These are phyloP conservation scores for Oreortyx pictus DNA, from an alignment of 2,797 vertebrate genomes.

Conservation along the genomic window DNA sequence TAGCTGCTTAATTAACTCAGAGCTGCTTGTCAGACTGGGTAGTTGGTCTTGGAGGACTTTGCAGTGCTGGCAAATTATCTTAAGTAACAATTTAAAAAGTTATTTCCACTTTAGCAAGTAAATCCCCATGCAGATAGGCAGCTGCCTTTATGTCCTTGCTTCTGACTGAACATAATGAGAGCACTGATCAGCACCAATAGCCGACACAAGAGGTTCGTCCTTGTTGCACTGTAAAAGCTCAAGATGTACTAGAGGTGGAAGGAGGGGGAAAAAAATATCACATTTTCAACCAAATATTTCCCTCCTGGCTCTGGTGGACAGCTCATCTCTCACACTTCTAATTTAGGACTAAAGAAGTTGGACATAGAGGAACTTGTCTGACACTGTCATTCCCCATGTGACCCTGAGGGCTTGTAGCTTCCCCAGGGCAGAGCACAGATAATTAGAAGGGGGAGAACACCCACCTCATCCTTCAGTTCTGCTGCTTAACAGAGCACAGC, in stretches of 20 bases:
- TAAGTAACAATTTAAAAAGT: neutral
- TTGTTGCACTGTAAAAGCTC: neutral
- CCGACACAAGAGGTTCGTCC: neutral
- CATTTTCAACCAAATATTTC: neutral
- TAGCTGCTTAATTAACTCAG: neutral
- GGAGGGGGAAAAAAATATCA: neutral
- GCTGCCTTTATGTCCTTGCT: neutral
- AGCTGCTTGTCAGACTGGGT: neutral
- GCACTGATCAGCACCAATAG: neutral
- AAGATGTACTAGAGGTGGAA: neutral
- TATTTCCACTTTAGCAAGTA: neutral
- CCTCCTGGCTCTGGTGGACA: neutral
- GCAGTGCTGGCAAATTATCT: neutral
- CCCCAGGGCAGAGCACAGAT: neutral
- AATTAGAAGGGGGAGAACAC: neutral
- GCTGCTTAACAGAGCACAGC: neutral
- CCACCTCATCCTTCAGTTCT: neutral
- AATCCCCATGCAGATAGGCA: neutral
- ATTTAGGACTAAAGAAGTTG: neutral
- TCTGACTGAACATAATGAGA: neutral
- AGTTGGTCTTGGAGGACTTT: neutral
- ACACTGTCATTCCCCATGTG: neutral
- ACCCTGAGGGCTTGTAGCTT: neutral
- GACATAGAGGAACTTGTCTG: neutral
- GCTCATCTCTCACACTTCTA: neutral